phyloP scores from a whole-genome alignment of 1,140 invertebrate genomes.

The Atta cephalotes region DNA sequence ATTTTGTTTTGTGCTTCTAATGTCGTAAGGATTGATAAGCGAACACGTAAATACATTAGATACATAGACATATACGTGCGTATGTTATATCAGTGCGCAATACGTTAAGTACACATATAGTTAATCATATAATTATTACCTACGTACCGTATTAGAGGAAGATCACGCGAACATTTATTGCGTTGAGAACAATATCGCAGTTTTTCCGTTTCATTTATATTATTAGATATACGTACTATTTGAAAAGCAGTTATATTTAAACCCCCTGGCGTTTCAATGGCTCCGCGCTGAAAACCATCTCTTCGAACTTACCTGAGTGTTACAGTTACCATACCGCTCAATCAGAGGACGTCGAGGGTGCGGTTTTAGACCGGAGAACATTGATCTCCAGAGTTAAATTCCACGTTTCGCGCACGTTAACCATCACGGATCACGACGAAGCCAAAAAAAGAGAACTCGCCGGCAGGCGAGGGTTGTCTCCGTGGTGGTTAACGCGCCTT shows the following conservation, averaged over 20 bases:
- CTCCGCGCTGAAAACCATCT: conserved; percentile 13
- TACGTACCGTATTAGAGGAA: conserved; percentile 44
- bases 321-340: conserved; percentile 42
- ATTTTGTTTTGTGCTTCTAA: conserved; percentile 50
- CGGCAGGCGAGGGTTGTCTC: background rate
- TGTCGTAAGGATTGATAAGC: conserved; percentile 30
- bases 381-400: conserved; percentile 46
- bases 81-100: conserved; percentile 47
- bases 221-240: conserved; percentile 35
- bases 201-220: conserved; percentile 35
- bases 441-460: background rate
- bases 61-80: conserved; percentile 51
- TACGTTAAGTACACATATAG: conserved; percentile 61
- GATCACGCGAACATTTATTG: conserved; percentile 50
- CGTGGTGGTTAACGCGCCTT: conserved; percentile 27
- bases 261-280: background rate
- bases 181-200: conserved; percentile 38
- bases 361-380: background rate
- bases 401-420: conserved; percentile 27
- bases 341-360: conserved; percentile 2
- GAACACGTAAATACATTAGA: conserved; percentile 47
- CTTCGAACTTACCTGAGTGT: conserved; percentile 28
- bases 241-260: conserved; percentile 38
- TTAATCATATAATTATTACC: conserved; percentile 58
- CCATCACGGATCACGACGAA: background rate